Evolutionary conservation across 2,888 invertebrate genomes (phyloP), one percentile per base, ranked within the genome.

Genomic region (Eupithecia subfuscata): DNA sequence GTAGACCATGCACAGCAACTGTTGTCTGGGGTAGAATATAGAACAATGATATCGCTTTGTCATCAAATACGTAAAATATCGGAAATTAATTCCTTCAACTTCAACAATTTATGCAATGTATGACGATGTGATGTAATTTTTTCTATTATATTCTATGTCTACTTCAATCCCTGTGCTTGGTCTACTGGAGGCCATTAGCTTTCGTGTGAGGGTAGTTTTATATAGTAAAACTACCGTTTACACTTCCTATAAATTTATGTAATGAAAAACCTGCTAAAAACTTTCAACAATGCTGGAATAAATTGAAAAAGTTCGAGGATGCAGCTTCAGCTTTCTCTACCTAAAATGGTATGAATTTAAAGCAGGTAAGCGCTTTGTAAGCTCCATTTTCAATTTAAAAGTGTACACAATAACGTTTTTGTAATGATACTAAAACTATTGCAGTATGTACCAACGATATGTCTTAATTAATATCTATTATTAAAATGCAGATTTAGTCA

Each of bases 271-370:
- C 67, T 43, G 40, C 43, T 68, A 12, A 43, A 25, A 68, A 45
- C 40, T 68, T 68, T 68, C 22, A 12, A 25, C 60, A 60, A 22
- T 14, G 16, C 68, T 68, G 68, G 22, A 68, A 52, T 34, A 74
- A 78, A 80, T 78, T 80, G 74, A 75, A 80, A 78, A 77, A 78
- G 70, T 80, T 76, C 18, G 22, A 63, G 60, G 68, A 25, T 75
- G 77, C 75, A 72, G 71, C n/a, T 71, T 65, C 30, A 74, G 65
- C 69, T 77, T 78, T 77, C 71, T 75, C 70, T 40, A 74, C 22
- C 22, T 22, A 65, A 43, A n/a, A 70, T 45, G 73, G 70, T 72
- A 75, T 52, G 43, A 71, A 73, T 69, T 73, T 73, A 22, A 67
- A 71, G 40, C 65, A 69, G 60, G 65, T 78, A 74, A 75, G 74